Evolutionary conservation across 1,140 invertebrate genomes (phyloP).

Genomic region (Scaptodrosophila lebanonensis): DNA sequence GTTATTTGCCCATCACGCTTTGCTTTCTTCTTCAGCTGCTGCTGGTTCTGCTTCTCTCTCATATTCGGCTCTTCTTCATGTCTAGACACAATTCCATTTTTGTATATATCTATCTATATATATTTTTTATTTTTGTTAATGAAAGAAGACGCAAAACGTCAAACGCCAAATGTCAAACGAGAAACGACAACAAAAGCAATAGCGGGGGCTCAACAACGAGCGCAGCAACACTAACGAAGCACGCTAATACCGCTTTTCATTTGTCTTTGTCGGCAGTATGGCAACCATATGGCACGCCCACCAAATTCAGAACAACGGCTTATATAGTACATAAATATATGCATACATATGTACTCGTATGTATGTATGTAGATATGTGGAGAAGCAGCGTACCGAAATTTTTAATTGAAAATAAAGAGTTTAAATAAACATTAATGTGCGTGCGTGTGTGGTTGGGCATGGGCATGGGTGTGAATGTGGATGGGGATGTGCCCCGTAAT

Average conservation of each 20-base stretch:
- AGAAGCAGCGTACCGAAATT: conserved; percentile 20
- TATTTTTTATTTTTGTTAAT: no score
- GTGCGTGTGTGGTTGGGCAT: conserved; percentile 33
- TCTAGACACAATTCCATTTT: conserved; percentile 52
- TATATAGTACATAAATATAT: no score
- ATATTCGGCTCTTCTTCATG: no score
- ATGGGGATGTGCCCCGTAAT: neutral
- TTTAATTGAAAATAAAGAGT: conserved; percentile 58
- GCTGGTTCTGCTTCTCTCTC: no score
- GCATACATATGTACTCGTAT: conserved; percentile 1
- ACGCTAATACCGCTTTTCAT: conserved; percentile 19
- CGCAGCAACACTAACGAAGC: conserved; percentile 1
- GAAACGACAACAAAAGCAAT: neutral
- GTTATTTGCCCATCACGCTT: conserved; percentile 33
- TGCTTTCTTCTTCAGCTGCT: no score
- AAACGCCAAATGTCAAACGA: conserved; percentile 34
- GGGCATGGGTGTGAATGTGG: neutral
- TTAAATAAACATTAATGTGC: conserved; percentile 57
- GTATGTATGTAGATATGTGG: neutral
- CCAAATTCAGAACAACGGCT: no score
- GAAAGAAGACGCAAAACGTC: no score
- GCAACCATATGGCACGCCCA: no score
- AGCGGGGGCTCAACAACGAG: neutral
- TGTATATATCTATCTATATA: no score
- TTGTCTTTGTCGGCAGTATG: no score